phyloP scores from a whole-genome alignment of 1,140 invertebrate genomes.

The Drosophila serrata region DNA sequence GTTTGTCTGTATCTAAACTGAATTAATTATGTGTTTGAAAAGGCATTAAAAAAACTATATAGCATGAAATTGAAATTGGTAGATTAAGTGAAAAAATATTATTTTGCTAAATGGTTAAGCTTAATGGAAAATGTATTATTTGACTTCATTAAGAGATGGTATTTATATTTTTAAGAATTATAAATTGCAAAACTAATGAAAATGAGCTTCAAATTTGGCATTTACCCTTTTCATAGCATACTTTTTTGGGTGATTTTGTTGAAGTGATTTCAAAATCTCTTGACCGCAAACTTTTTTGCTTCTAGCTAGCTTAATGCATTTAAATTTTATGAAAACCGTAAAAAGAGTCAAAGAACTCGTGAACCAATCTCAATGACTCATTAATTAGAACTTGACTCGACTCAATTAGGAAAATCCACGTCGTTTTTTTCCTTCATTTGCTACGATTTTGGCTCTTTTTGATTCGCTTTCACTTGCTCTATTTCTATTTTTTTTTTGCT shows the following conservation, averaged over 20 bases:
- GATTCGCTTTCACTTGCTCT: slow-evolving; percentile 12
- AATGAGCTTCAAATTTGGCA: neutral
- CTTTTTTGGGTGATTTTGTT: no score
- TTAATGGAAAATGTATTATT: neutral
- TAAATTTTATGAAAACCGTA: neutral
- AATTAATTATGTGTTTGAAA: slow-evolving; percentile 39
- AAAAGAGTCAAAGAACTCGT: slow-evolving; percentile 1
- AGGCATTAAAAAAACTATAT: slow-evolving; percentile 19
- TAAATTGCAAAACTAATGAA: neutral
- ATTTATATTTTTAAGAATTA: neutral
- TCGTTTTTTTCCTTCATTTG: slow-evolving; percentile 9
- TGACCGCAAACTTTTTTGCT: neutral
- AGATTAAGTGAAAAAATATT: neutral
- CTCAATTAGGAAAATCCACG: slow-evolving; percentile 32
- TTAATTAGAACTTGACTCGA: slow-evolving; percentile 41
- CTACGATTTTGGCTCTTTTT: slow-evolving; percentile 21
- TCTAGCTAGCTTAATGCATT: neutral
- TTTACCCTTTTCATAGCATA: neutral
- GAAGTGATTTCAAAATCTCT: neutral
- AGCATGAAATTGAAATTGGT: neutral
- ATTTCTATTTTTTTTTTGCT: neutral
- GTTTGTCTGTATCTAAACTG: slow-evolving; percentile 16
- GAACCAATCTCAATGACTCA: slow-evolving; percentile 22
- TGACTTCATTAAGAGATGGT: neutral
- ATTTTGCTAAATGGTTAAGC: neutral